phyloP scores from a whole-genome alignment of 2,797 vertebrate genomes.

The Myiotriccus ornatus region DNA sequence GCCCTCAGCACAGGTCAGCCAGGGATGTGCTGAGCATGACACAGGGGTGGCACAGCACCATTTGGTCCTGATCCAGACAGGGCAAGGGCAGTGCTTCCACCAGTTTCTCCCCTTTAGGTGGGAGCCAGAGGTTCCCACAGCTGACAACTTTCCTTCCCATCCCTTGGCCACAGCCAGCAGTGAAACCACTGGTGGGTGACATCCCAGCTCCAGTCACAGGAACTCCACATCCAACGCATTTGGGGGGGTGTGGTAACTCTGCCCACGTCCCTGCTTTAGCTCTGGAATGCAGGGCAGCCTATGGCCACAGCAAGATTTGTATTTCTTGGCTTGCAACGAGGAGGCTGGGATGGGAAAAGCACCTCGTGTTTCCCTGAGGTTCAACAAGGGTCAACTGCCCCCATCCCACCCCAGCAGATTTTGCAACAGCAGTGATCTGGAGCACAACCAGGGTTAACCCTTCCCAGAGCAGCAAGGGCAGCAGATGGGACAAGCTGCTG shows the following conservation, averaged over 20 bases:
- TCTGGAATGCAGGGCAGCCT: neutral
- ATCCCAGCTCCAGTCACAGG: neutral
- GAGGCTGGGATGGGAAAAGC: neutral
- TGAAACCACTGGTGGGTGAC: neutral
- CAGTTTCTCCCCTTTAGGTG: neutral
- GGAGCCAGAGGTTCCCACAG: neutral
- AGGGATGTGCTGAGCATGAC: accelerated
- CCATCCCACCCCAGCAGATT: neutral
- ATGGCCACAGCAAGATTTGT: neutral
- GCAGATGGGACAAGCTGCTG: neutral
- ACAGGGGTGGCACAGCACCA: accelerated
- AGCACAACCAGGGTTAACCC: neutral
- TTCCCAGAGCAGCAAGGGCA: neutral
- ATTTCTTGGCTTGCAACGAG: neutral
- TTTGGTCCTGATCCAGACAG: neutral
- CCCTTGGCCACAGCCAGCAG: neutral
- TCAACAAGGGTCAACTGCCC: neutral
- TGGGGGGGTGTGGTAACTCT: neutral
- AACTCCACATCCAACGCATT: accelerated
- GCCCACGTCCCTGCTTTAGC: neutral
- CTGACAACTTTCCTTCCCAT: neutral
- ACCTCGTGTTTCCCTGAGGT: neutral
- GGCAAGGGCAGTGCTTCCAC: neutral
- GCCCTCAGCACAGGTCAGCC: neutral
- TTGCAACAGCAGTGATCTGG: accelerated